Evolutionary conservation across 2,797 vertebrate species (phyloP), one percentile per base, ranked within the genome.

Genomic region (Nasua narica): DNA sequence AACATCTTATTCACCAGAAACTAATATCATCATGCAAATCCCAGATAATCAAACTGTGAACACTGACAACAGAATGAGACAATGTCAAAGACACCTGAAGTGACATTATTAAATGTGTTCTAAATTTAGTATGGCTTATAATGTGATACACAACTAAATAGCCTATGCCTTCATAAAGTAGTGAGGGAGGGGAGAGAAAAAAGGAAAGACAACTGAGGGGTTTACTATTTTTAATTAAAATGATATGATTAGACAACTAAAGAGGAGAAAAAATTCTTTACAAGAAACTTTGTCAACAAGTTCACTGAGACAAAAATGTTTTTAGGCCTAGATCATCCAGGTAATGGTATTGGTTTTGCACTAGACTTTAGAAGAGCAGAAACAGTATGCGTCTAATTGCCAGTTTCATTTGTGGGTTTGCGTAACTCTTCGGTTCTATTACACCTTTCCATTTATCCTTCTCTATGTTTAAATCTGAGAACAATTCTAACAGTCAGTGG

Each of bases 31-130:
- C 67, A 91, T 48, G 25, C 10, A 90, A 92, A 79, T 23, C 10
- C 7, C 78, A 11, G 27, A 46, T 74, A 79, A 92, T 81, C 40
- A 95, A 91, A 54, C 21, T 76, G 92, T 52, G 40, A 97, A 97
- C 14, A 84, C 32, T 60, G 46, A 32, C 29, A 89, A 70, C 40
- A 96, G 32, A 96, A 96, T 82, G 13, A 94, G 19, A 72, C 4
- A 85, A 58, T 91, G 18, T 35, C 56, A 88, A 86, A 90, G 85
- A 79, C 95, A 95, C 27, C 27, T 92, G 25, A 95, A 95, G 5
- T 87, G 37, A 27, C 72, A 85, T 32, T 81, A 58, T 72, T 83
- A 78, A 95, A 19, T 94, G 58, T 77, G 84, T 87, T 93, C 77
- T 78, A 90, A 94, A 91, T 46, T 87, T 77, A 97, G 13, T 50